Evolutionary conservation across 2,888 invertebrate species (phyloP).

Genomic region (Sylvicola cinctus): DNA sequence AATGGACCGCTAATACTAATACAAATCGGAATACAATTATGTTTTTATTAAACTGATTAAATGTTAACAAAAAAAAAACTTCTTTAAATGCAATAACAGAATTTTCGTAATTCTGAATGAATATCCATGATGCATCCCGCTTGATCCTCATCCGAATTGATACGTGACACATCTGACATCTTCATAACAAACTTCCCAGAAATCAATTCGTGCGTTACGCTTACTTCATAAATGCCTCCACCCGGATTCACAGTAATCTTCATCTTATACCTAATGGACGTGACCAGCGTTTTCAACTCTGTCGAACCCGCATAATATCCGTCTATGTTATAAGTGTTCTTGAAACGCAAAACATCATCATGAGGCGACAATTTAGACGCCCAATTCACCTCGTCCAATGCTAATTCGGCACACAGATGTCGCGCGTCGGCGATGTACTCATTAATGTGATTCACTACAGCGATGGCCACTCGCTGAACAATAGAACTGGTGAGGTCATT

Average conservation of each 20-base stretch:
- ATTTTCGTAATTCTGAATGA: constrained; percentile 58
- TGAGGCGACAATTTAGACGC: constrained; percentile 49
- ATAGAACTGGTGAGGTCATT: constrained; percentile 29
- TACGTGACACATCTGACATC: constrained; percentile 49
- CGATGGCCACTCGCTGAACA: constrained; percentile 32
- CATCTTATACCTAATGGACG: constrained; percentile 52
- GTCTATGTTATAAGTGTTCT: constrained; percentile 53
- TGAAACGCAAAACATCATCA: constrained; percentile 44
- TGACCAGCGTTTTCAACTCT: constrained; percentile 29
- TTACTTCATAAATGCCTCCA: constrained; percentile 62
- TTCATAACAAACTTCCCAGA: constrained; percentile 39
- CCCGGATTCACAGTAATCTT: constrained; percentile 62
- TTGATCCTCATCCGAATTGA: constrained; percentile 64
- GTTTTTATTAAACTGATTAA: too few relatives aligned
- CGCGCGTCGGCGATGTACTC: constrained; percentile 31
- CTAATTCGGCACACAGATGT: constrained; percentile 36
- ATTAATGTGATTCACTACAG: constrained; percentile 41
- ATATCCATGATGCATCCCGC: constrained; percentile 59
- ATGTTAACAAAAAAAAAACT: too few relatives aligned
- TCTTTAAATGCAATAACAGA: constrained; percentile 80
- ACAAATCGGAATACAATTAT: too few relatives aligned
- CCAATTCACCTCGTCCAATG: constrained; percentile 41
- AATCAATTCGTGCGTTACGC: constrained; percentile 36
- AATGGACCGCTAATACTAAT: too few relatives aligned
- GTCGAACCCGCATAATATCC: constrained; percentile 73